Evolutionary conservation across 2,888 invertebrate genomes (phyloP).

Genomic region (Marasmarcha lunaedactyla): DNA sequence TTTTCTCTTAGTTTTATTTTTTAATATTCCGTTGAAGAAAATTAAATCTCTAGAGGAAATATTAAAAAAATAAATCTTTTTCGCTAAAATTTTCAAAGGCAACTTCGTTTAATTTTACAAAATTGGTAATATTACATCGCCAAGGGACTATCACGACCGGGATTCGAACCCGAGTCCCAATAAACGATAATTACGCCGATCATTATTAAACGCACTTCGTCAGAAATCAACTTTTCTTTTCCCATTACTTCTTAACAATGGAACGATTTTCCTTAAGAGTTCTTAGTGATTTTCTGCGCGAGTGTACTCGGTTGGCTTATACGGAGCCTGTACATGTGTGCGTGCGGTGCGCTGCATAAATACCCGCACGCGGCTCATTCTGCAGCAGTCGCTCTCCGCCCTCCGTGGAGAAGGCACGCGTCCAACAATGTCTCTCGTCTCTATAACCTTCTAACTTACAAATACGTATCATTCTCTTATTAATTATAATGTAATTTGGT

Average conservation of each 20-base stretch:
- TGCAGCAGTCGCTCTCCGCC: conserved; percentile 45
- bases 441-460: conserved; percentile 30
- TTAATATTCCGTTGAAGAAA: neutral
- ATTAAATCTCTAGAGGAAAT: too few species aligned
- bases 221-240: conserved; percentile 53
- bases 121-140: neutral
- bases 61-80: neutral
- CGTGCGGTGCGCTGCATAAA: conserved; percentile 31
- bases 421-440: conserved; percentile 44
- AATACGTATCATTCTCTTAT: conserved; percentile 53
- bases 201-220: conserved; percentile 50
- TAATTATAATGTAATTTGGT: conserved; percentile 53
- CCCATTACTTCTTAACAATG: conserved; percentile 58
- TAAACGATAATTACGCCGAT: conserved; percentile 49
- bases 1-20: neutral
- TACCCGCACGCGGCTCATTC: conserved; percentile 19
- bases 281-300: conserved; percentile 6
- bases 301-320: conserved; percentile 20
- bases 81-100: neutral
- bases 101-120: neutral
- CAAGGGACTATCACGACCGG: neutral
- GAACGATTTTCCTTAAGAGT: conserved; percentile 30
- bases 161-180: conserved; percentile 18
- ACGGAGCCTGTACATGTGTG: conserved; percentile 18
- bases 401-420: conserved; percentile 34